Evolutionary conservation across 2,113 vertebrate genomes (phyloP), one percentile per base, ranked within the genome.

Genomic region (Lepus americanus): DNA sequence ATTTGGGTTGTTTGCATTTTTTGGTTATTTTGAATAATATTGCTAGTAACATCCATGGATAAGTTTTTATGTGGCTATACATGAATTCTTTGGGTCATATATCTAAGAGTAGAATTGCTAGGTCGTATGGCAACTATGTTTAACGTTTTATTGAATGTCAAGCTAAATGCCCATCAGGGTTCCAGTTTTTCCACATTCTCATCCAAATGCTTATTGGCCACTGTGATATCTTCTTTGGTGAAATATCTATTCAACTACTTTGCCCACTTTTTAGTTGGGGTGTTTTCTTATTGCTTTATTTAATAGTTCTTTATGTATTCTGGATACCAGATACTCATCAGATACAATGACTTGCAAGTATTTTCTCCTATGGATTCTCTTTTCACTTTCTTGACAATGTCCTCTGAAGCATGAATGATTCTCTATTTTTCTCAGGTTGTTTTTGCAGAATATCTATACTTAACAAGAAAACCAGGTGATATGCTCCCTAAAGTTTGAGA

Each of bases 391-490:
- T 77, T 61, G 14, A 79, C 2, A 53, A 31, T 44, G 11, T 53
- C 61, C 44, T 73, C 61, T 73, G 33, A 55, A 73, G 25, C 44
- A 72, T 53, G 49, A 76, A 39, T 14, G 49, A 10, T 10, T 23
- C 73, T 77, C 25, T 66, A 44, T 77, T 33, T 59, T 25, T 27
- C 49, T 36, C 33, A 19, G 49, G 29, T 69, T n/a, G 29, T 44
- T 87, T 83, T 31, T 67, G 44, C 25, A 61, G 33, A 74, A 59
- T 79, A 79, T 31, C 59, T 53, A 49, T 33, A 53, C 39, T 87
- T 91, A 96, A 84, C 49, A 67, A 78, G 72, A n/a, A 87, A 90
- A 83, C 20, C 6, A 76, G 31, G 31, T 63, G n/a, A 70, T 67
- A 70, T 16, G 9, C 10, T 84, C 13, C 19, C 27, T 79, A 33